Evolutionary conservation across 64 coral and sea anemone genomes (phyloP), one percentile per base, ranked within the genome.

Genomic region (Pachyseris speciosa): DNA sequence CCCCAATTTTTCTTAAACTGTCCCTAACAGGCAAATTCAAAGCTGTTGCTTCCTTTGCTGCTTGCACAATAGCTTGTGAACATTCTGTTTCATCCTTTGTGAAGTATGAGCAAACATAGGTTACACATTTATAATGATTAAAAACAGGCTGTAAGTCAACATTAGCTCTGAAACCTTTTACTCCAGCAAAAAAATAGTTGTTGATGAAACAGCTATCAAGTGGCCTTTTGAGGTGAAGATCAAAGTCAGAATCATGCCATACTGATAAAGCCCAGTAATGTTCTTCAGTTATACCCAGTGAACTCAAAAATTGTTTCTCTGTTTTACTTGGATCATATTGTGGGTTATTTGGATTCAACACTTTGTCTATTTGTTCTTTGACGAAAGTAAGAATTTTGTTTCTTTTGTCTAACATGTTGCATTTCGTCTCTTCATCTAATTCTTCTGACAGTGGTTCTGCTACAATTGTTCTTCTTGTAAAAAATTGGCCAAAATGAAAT

Each of bases 401-500:
- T 58, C 89, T 79, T 72, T 60, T 84, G 10, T 47, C 36, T 32
- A 91, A 69, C 28, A 83, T 91, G 15, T 55, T 72, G 20, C 4
- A 67, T 73, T 83, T 72, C 31, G 33, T n/a, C 33, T 86, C 63
- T 67, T 86, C 83, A 69, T 69, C 29, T 48, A 86, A 45, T 40
- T 83, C 53, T 5, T 83, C 90, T 33, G 69, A 27, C 9, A 92
- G 51, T 71, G 90, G 90, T 75, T 92, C 90, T 36, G 67, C 78
- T 59, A 92, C 40, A 58, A 92, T 84, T 72, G 89, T 92, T 84
- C 28, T 69, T 20, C 73, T 51, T 64, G 90, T 85, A 39, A 92
- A 92, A 48, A 85, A 92, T 8, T 92, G 90, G 30, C 90, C 79
- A 75, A 92, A 92, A 74, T 85, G 36, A 91, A 91, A 91, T 72